A percentile compares a stretch with the other conserved stretches of the same genome.
Evolutionary conservation across 2,113 vertebrate species (phyloP).

Genomic region (Podiceps cristatus): DNA sequence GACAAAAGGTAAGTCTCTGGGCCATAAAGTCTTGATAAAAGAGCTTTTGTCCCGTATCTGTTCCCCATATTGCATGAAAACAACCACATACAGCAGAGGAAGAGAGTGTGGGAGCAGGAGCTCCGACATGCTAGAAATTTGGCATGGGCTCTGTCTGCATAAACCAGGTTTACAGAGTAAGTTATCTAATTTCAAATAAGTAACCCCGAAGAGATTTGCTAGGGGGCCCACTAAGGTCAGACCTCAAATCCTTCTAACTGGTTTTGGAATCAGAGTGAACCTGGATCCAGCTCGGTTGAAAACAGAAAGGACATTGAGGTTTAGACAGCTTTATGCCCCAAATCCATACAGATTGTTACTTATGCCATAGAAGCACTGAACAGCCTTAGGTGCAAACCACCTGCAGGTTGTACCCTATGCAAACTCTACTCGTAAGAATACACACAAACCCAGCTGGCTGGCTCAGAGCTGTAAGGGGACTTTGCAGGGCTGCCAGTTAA

Average conservation of each 20-base stretch:
- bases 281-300: background rate
- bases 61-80: background rate
- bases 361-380: background rate
- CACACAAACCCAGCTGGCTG: background rate
- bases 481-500: background rate
- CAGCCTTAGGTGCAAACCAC: background rate
- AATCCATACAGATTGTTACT: background rate
- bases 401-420: accelerated
- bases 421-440: background rate
- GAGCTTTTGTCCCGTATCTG: background rate
- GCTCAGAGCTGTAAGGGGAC: background rate
- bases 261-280: background rate
- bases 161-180: background rate
- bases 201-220: background rate
- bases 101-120: background rate
- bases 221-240: background rate
- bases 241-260: background rate
- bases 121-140: background rate
- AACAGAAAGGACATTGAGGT: background rate
- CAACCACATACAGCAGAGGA: background rate
- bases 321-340: background rate
- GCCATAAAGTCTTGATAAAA: background rate
- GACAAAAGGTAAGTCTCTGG: background rate
- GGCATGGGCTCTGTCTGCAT: background rate
- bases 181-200: background rate